These are phyloP conservation scores for Pristiophorus japonicus DNA, from an alignment of 2,113 vertebrate species.

Conservation along the genomic window DNA sequence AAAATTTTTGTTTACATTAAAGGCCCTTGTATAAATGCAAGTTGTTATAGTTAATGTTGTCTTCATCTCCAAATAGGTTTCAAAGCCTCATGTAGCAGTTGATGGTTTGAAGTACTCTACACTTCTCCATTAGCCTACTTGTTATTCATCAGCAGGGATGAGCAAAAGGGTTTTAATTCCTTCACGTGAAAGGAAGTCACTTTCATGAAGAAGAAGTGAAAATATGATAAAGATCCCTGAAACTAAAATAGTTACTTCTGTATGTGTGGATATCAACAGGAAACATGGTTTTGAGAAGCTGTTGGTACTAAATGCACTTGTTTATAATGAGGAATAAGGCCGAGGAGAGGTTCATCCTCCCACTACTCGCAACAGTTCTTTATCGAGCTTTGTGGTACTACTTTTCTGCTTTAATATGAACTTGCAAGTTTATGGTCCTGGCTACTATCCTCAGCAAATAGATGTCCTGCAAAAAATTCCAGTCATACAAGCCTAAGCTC, in stretches of 20 bases:
- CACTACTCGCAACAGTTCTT: background rate
- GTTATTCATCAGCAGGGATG: background rate
- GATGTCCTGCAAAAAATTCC: too few species aligned
- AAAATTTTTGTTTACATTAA: background rate
- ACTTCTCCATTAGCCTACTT: background rate
- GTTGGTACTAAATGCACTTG: background rate
- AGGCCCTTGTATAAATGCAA: background rate
- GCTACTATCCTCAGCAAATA: background rate
- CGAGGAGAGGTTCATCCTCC: background rate
- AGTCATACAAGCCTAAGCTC: background rate
- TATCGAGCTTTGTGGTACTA: background rate
- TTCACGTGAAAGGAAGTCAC: background rate
- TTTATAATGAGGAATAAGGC: background rate
- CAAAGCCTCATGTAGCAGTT: background rate
- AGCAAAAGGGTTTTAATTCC: background rate
- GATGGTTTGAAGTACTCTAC: background rate
- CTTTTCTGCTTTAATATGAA: background rate
- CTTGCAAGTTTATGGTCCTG: background rate
- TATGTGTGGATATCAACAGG: background rate
- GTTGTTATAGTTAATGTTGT: background rate
- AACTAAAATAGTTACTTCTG: background rate
- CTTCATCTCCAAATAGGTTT: background rate
- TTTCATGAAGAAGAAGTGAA: slow-evolving; percentile 22
- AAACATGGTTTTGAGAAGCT: background rate
- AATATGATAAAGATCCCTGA: background rate